Evolutionary conservation across 2,888 invertebrate genomes (phyloP).

Genomic region (Drosophila robusta): DNA sequence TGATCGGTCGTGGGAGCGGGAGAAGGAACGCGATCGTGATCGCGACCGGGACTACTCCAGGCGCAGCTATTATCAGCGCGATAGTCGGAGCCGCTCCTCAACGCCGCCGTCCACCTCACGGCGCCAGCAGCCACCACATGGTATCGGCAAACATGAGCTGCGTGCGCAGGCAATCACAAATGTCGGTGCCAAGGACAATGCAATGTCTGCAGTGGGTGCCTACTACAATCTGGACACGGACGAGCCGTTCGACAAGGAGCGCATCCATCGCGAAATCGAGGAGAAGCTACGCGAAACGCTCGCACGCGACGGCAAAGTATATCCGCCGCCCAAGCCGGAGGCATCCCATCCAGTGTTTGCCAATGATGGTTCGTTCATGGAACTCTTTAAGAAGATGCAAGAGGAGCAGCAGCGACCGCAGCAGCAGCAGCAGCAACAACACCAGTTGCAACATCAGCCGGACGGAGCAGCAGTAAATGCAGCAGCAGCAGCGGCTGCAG

Average conservation of each 20-base stretch:
- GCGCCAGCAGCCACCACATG: conserved; percentile 16
- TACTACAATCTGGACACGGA: conserved; percentile 80
- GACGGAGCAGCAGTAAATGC: conserved; percentile 7
- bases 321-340: conserved; percentile 89
- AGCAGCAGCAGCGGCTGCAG: conserved; percentile 2
- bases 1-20: conserved; percentile 57
- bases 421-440: conserved; percentile 48
- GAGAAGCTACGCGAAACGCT: conserved; percentile 83
- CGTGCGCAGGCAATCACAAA: conserved; percentile 8
- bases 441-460: conserved; percentile 7
- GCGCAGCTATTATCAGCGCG: conserved; percentile 49
- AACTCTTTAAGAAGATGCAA: conserved; percentile 95
- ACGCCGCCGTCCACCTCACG: conserved; percentile 23
- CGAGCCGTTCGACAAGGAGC: conserved; percentile 84
- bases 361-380: conserved; percentile 95
- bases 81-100: conserved; percentile 47
- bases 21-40: conserved; percentile 28
- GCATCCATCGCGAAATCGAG: conserved; percentile 85
- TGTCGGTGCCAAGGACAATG: conserved; percentile 25
- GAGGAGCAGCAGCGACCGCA: conserved; percentile 75
- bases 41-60: conserved; percentile 51
- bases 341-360: conserved; percentile 85
- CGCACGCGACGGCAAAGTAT: conserved; percentile 84
- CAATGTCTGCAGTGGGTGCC: conserved; percentile 67
- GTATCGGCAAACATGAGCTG: conserved; percentile 1